A percentile compares a stretch with the other conserved stretches of the same genome.
phyloP scores from a whole-genome alignment of 2,113 vertebrate genomes.

The Neopipo cinnamomea region DNA sequence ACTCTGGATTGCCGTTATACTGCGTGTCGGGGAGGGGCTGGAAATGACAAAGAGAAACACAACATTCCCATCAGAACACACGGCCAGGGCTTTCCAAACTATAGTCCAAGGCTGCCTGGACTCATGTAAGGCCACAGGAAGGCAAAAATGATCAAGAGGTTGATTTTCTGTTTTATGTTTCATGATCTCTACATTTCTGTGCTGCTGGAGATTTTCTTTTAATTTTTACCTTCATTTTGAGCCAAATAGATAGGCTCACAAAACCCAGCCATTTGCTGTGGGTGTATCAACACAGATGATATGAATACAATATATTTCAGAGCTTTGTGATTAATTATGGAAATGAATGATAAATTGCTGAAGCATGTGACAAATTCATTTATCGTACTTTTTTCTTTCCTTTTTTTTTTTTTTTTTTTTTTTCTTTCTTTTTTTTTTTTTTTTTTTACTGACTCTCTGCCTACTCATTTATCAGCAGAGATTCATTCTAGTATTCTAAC shows the following conservation, averaged over 20 bases:
- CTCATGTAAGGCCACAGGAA: fast-evolving
- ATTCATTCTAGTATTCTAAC: constrained; percentile 51
- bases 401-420: neutral
- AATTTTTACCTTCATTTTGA: neutral
- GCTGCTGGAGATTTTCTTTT: neutral
- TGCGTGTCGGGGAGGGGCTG: constrained; percentile 86
- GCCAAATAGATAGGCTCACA: neutral
- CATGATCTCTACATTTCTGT: neutral
- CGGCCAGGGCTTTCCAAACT: neutral
- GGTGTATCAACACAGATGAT: neutral
- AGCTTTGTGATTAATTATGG: constrained; percentile 54
- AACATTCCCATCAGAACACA: neutral
- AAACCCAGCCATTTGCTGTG: neutral
- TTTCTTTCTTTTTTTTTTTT: neutral
- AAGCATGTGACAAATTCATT: constrained; percentile 60
- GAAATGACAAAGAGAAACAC: neutral
- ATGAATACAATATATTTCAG: constrained; percentile 28
- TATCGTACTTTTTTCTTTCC: neutral
- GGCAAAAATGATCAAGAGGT: neutral
- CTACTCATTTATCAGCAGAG: constrained; percentile 56
- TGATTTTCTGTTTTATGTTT: neutral
- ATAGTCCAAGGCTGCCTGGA: neutral
- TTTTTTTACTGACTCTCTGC: constrained; percentile 14
- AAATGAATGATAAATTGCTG: constrained; percentile 67
- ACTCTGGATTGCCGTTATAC: constrained; percentile 91